Conservation (phyloP, 1,140 invertebrate genomes). For the Bombus difficillimus region DNA sequence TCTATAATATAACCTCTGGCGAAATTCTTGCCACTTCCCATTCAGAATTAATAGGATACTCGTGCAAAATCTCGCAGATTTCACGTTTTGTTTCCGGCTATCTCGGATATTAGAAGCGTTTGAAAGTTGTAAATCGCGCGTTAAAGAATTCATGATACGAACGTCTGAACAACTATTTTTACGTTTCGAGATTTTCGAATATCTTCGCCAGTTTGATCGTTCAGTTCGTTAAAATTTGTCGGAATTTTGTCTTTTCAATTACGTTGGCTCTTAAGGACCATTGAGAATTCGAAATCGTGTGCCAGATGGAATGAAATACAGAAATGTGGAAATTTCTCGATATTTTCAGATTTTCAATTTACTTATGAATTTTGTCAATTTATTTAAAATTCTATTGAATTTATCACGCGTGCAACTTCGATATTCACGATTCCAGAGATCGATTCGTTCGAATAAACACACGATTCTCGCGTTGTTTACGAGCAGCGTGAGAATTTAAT, state of each 20-base stretch:
- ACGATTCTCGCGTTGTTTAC: background rate
- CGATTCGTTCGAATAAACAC: background rate
- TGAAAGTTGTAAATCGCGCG: too few species aligned
- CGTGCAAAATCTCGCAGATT: background rate
- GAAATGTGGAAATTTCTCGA: too few species aligned
- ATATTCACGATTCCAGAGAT: background rate
- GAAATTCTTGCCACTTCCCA: background rate
- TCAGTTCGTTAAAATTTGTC: background rate
- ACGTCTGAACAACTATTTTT: too few species aligned
- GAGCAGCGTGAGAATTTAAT: background rate
- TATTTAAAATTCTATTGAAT: background rate
- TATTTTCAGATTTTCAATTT: too few species aligned
- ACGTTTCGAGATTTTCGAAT: background rate
- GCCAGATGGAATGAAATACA: too few species aligned
- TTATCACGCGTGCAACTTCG: too few species aligned
- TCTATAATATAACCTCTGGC: background rate
- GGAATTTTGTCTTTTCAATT: too few species aligned
- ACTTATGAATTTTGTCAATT: background rate
- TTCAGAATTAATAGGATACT: background rate
- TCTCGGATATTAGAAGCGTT: background rate
- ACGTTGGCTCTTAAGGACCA: too few species aligned
- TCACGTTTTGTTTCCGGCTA: background rate
- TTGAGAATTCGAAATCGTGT: too few species aligned
- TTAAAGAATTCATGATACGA: too few species aligned
- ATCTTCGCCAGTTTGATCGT: background rate